These are phyloP conservation scores for Varanus komodoensis DNA, from an alignment of 2,113 vertebrate species.

Conservation along the genomic window DNA sequence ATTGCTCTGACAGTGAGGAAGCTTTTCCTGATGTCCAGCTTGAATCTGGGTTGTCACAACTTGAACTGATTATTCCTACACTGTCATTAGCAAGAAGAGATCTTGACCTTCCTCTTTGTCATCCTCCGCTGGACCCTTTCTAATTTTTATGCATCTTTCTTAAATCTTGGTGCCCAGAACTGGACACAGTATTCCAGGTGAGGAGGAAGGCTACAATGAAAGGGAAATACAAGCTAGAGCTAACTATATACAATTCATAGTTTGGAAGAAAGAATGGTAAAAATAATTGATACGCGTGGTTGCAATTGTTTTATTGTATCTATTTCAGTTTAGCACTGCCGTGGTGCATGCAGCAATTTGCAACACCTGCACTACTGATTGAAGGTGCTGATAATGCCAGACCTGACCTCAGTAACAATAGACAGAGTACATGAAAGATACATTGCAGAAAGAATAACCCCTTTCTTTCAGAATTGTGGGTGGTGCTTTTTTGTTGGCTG, in stretches of 20 bases:
- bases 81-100: too few relatives aligned
- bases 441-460: constrained; percentile 9
- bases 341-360: constrained; percentile 22
- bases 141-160: too few relatives aligned
- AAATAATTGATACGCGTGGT: constrained; percentile 19
- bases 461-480: constrained; percentile 2
- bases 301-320: constrained; percentile 10
- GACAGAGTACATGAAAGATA: not conserved
- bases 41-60: too few relatives aligned
- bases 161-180: too few relatives aligned
- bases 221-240: not conserved
- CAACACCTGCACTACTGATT: not conserved
- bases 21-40: too few relatives aligned
- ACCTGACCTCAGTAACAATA: not conserved
- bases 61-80: too few relatives aligned
- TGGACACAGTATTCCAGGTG: too few relatives aligned
- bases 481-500: not conserved
- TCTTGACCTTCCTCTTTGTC: too few relatives aligned
- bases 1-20: too few relatives aligned
- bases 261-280: not conserved
- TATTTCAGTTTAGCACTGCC: constrained; percentile 2
- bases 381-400: constrained; percentile 15
- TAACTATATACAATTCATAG: not conserved
- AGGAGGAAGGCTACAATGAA: not conserved
- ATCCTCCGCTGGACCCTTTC: too few relatives aligned